Evolutionary conservation across 2,888 invertebrate species (phyloP).

Genomic region (Cremastinae sp.): DNA sequence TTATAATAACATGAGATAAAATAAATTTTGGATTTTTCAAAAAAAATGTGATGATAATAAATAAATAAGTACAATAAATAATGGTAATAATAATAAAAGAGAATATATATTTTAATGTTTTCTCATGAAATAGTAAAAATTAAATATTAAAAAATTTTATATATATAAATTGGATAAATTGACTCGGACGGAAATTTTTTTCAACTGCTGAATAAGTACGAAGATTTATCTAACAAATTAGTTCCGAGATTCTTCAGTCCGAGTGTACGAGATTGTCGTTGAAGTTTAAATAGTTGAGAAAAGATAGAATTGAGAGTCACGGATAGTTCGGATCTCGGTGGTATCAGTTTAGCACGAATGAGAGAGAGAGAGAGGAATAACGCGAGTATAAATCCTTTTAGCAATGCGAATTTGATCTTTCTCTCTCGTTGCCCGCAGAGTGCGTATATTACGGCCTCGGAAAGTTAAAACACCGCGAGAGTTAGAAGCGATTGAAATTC

Average conservation of each 20-base stretch:
- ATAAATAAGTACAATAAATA: too few relatives aligned
- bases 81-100: too few relatives aligned
- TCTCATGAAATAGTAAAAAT: too few relatives aligned
- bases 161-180: too few relatives aligned
- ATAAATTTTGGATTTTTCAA: too few relatives aligned
- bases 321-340: constrained; percentile 22
- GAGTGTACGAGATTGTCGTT: constrained; percentile 39
- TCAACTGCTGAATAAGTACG: neutral
- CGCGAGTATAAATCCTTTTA: constrained; percentile 51
- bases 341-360: constrained; percentile 30
- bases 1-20: too few relatives aligned
- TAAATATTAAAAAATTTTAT: too few relatives aligned
- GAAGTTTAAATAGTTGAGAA: constrained; percentile 43
- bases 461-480: constrained; percentile 16
- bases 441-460: constrained; percentile 40
- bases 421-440: constrained; percentile 27
- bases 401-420: constrained; percentile 55
- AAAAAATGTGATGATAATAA: too few relatives aligned
- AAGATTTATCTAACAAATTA: constrained; percentile 39
- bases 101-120: too few relatives aligned
- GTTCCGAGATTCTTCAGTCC: constrained; percentile 46
- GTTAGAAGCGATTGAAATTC: constrained; percentile 43
- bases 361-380: constrained; percentile 28
- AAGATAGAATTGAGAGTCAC: constrained; percentile 45
- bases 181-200: too few relatives aligned